Evolutionary conservation across 2,888 invertebrate species (phyloP), one percentile per base, ranked within the genome.

Genomic region (Xestia c-nigrum): DNA sequence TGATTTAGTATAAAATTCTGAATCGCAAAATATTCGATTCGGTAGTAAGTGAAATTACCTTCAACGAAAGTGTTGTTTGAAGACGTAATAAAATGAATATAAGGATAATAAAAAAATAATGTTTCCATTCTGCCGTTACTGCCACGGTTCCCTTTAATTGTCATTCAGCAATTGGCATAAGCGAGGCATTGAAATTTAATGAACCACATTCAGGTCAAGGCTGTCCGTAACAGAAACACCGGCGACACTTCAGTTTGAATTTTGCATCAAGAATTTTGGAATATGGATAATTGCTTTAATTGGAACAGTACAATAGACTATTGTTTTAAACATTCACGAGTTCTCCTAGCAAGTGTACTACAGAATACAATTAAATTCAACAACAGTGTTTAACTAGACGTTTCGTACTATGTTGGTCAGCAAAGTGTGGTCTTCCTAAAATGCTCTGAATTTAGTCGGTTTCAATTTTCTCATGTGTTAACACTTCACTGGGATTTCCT

Each of bases 201-300:
- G 94, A 94, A 92, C 90, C 90, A 91, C 91, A 94, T 94, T 94
- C 88, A 87, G 94, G 94, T 94, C 95, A 95, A 95, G 95, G 95
- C 89, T 92, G 89, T 88, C 89, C 88, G 85, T 76, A 79, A 80
- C 79, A 89, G 84, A 89, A 88, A 80, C 85, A 87, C 83, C 81
- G 84, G 81, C 74, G 78, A 87, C 80, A 87, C 72, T 82, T 78
- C 78, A 78, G 80, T 81, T 78, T 79, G 71, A 86, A 87, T 85
- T 86, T 83, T 83, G 78, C 78, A 81, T 89, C 85, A 88, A 89
- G 85, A 86, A 85, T 85, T 86, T 87, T 80, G 76, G 78, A 80
- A 84, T 88, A 78, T 80, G 70, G 75, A 79, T 81, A 85, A 82
- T 84, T 86, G 70, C 59, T 84, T 81, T 80, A 85, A 84, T 87